A percentile compares a stretch with the other conserved stretches of the same genome.
phyloP scores from a whole-genome alignment of 1,140 invertebrate genomes.

The Camponotus pennsylvanicus region DNA sequence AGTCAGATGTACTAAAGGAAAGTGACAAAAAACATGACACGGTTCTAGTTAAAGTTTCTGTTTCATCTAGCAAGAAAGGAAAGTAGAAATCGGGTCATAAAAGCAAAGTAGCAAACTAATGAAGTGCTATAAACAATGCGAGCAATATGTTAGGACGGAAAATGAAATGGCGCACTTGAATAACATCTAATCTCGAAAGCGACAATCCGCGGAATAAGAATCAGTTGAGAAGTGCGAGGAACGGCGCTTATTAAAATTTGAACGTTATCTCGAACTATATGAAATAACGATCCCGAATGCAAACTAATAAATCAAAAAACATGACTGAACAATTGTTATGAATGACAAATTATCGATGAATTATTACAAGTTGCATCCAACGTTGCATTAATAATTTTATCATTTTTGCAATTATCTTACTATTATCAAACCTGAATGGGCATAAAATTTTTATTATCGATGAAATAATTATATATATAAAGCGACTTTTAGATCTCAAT shows the following conservation, averaged over 20 bases:
- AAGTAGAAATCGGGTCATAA: conserved; percentile 22
- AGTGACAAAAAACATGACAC: conserved; percentile 43
- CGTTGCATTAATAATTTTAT: not conserved
- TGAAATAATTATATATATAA: not conserved
- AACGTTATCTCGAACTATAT: not conserved
- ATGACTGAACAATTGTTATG: conserved; percentile 4
- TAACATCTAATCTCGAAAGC: conserved; percentile 31
- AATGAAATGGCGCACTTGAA: conserved; percentile 53
- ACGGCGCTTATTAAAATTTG: conserved; percentile 38
- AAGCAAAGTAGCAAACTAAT: conserved; percentile 50
- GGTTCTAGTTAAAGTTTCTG: conserved; percentile 52
- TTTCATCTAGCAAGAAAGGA: conserved; percentile 6
- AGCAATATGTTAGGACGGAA: conserved; percentile 47
- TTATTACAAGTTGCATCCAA: not conserved
- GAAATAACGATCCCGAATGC: not conserved
- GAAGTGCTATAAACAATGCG: conserved; percentile 44
- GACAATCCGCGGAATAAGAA: conserved; percentile 28
- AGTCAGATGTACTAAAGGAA: conserved; percentile 15
- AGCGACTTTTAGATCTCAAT: not conserved
- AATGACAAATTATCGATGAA: no score
- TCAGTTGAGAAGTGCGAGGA: conserved; percentile 3
- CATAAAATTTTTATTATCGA: no score
- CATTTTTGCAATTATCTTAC: no score
- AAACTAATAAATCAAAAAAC: conserved; percentile 7
- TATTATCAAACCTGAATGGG: no score